A percentile compares a stretch with the other conserved stretches of the same genome.
phyloP scores from a whole-genome alignment of 2,888 invertebrate genomes.

The Lypha dubia region DNA sequence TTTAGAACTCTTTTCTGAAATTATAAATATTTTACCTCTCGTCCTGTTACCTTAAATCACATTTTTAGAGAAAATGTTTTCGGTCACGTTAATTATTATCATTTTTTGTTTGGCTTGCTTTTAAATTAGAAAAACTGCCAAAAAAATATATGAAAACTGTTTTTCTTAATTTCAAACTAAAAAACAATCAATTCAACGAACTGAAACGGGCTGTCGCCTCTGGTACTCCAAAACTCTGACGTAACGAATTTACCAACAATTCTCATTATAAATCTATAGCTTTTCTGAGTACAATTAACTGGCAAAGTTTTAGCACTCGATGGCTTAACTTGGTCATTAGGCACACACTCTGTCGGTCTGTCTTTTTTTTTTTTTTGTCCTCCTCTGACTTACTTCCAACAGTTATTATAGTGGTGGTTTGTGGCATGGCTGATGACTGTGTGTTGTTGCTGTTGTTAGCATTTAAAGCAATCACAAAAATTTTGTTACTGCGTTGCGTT shows the following conservation, averaged over 20 bases:
- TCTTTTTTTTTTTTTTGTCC: too few species aligned
- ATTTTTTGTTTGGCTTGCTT: background rate
- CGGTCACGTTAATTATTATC: background rate
- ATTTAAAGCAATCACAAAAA: slow-evolving; percentile 54
- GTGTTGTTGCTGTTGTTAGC: slow-evolving; percentile 38
- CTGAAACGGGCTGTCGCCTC: background rate
- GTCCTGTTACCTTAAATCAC: too few species aligned
- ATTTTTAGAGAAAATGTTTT: background rate
- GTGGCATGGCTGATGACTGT: background rate
- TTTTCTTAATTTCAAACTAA: background rate
- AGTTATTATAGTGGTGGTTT: background rate
- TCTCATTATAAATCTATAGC: background rate
- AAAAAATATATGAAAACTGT: too few species aligned
- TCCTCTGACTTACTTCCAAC: background rate
- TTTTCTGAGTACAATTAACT: background rate
- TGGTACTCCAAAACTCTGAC: background rate
- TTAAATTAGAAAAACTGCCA: too few species aligned
- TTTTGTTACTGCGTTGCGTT: slow-evolving; percentile 58
- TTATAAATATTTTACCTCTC: too few species aligned
- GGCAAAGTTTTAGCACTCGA: slow-evolving; percentile 1
- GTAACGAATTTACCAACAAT: background rate
- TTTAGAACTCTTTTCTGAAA: too few species aligned
- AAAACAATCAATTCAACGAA: background rate
- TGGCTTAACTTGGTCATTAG: slow-evolving; percentile 51
- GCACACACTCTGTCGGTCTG: background rate